Evolutionary conservation across 1,140 invertebrate genomes (phyloP).

Genomic region (Halesus radiatus): DNA sequence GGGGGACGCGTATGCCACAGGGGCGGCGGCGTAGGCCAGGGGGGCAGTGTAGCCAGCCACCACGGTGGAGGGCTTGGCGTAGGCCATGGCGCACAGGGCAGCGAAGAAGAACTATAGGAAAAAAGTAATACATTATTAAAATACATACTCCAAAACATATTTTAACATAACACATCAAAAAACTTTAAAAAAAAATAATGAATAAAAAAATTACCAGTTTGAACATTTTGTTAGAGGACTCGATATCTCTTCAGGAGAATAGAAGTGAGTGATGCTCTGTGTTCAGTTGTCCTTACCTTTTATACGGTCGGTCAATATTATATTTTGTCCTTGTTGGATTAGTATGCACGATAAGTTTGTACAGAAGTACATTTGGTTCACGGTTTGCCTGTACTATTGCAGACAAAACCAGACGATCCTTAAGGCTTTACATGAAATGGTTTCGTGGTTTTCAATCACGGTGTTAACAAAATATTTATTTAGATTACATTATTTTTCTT

Average conservation of each 20-base stretch:
- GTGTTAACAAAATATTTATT: no score
- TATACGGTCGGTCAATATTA: neutral
- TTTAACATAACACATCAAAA: no score
- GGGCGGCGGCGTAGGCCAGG: neutral
- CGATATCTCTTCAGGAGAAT: neutral
- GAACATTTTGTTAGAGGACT: neutral
- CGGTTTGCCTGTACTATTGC: no score
- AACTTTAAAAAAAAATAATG: no score
- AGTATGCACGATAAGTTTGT: no score
- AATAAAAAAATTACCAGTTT: neutral
- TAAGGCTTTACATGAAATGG: no score
- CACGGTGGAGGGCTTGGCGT: conserved; percentile 64
- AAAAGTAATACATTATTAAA: neutral
- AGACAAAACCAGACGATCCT: no score
- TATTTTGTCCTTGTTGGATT: neutral
- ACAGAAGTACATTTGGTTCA: no score
- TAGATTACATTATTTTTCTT: no score
- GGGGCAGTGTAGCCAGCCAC: conserved; percentile 37
- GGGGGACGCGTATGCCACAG: conserved; percentile 32
- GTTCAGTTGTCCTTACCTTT: neutral
- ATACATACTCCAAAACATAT: no score
- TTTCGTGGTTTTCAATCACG: no score
- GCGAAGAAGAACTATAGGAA: conserved; percentile 69
- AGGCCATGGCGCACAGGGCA: conserved; percentile 68
- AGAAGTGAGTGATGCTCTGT: conserved; percentile 4